Evolutionary conservation across 2,888 invertebrate genomes (phyloP).

Genomic region (Athalia rosae): DNA sequence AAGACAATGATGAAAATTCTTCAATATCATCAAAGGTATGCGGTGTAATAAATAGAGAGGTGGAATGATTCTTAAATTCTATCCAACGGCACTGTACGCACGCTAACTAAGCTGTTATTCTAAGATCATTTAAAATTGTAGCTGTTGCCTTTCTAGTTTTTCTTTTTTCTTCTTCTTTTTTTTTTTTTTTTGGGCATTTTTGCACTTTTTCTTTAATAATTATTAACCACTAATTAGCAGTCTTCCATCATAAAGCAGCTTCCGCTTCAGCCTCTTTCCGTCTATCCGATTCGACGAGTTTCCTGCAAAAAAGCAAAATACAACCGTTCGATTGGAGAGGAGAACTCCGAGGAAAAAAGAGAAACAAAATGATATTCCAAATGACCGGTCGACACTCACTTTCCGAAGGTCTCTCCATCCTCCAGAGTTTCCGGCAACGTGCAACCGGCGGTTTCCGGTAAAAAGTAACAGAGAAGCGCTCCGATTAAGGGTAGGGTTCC

Average conservation of each 20-base stretch:
- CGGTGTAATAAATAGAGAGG: constrained; percentile 55
- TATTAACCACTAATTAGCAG: constrained; percentile 45
- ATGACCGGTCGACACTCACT: constrained; percentile 61
- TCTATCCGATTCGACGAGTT: constrained; percentile 50
- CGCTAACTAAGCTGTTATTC: constrained; percentile 24
- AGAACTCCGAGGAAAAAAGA: constrained; percentile 8
- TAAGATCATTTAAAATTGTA: constrained; percentile 9
- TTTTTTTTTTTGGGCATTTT: constrained; percentile 44
- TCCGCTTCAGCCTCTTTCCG: constrained; percentile 59
- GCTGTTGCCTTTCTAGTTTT: background rate
- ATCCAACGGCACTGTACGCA: background rate
- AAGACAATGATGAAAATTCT: constrained; percentile 35
- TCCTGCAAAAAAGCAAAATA: constrained; percentile 50
- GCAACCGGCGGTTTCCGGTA: constrained; percentile 88
- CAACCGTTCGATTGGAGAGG: background rate
- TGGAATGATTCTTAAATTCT: constrained; percentile 56
- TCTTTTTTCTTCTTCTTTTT: constrained; percentile 43
- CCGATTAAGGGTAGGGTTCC: constrained; percentile 83
- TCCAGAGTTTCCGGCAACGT: constrained; percentile 87
- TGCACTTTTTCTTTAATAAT: constrained; percentile 47
- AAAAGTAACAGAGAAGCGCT: constrained; percentile 79
- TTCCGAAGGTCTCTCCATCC: constrained; percentile 83
- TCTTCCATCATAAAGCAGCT: constrained; percentile 57
- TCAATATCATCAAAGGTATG: constrained; percentile 45
- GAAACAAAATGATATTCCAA: background rate